Evolutionary conservation across 2,113 vertebrate species (phyloP), one percentile per base, ranked within the genome.

Genomic region (Psilopogon haemacephalus): DNA sequence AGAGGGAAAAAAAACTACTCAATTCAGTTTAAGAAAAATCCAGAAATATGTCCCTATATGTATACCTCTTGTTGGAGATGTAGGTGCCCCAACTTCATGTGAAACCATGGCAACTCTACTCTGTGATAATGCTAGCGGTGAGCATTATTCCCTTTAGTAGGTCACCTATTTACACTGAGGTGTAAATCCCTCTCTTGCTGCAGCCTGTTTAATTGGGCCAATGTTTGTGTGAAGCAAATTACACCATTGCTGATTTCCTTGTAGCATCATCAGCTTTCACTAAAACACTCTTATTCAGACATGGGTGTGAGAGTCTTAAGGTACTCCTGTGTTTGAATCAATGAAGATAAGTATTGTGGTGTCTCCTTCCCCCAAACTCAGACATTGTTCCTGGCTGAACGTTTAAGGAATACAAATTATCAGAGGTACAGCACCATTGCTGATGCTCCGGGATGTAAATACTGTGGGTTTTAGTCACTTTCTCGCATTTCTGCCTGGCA

Each of bases 1-100:
- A 62, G 50, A 78, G 11, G 9, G 30, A 18, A 67, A 82, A 82
- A 82, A 26, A 42, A 13, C 1, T 11, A 3, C 15, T 58, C 18
- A 70, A 27, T 4, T 40, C 24, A 18, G 16, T 21, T 26, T 79
- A 74, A 42, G 18, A 52, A 59, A 81, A 58, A 50, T 2, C 2
- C 2, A n/a, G 8, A 4, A 3, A 1, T 46, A 6, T 48, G 71
- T 23, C 11, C 33, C 9, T 33, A 8, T 8, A 24, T 12, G 11
- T 26, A 35, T 15, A n/a, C 28, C 23, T 38, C 17, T 58, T 33
- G 12, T 14, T 81, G 28, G n/a, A 73, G 15, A 52, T 56, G 16
- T 10, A 81, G 60, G 33, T 33, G 2, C 5, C 74, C 15, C 35
- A 67, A 26, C 13, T 82, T 46, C 23, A 33, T 5, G 4, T 6